Base-by-base conservation (phyloP, 2,113 vertebrate genomes). In the Colius striatus region DNA sequence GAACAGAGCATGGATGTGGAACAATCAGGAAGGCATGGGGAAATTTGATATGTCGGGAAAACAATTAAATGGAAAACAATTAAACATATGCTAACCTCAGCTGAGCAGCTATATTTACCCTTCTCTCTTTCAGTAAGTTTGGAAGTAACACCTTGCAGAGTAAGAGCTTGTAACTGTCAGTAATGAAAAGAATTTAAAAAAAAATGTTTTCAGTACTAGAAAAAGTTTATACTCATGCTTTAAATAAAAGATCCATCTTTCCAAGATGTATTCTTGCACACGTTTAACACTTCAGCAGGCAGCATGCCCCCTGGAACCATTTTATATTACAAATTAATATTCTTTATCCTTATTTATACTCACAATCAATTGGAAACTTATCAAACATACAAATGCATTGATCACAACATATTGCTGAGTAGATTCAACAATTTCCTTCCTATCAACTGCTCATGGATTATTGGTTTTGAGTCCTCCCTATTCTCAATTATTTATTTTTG, bases 401-500 rank as follows among this genome's bases (percentile, higher is more conserved):
- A 90, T 84, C 62, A 89, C 16, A 89, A 20, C 8, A 10, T 25
- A 55, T 71, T 51, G 41, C 57, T 47, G 48, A 87, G 34, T 30
- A 63, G 14, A 26, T 63, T 89, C 50, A 90, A 70, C 29, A 38
- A 17, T 74, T 60, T 80, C 74, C 26, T 63, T 66, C 20, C 25
- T 77, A 66, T 81, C 26, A 80, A 26, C 41, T 84, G 16, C 43
- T 75, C 41, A 13, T 25, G 55, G 30, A n/a, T 43, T 83, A 50
- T 78, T 73, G 50, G 36, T 77, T 70, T 74, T 76, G 13, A 78
- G n/a, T 71, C 55, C 53, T 93, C 54, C 61, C n/a, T 75, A 55
- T 72, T 94, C 41, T 89, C 89, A 93, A 50, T 87, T 95, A 87
- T 91, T 95, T 92, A 72, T 74, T 89, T 45, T 65, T 82, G 51